phyloP scores from a whole-genome alignment of 2,888 invertebrate species.

The Drosophila mimica region DNA sequence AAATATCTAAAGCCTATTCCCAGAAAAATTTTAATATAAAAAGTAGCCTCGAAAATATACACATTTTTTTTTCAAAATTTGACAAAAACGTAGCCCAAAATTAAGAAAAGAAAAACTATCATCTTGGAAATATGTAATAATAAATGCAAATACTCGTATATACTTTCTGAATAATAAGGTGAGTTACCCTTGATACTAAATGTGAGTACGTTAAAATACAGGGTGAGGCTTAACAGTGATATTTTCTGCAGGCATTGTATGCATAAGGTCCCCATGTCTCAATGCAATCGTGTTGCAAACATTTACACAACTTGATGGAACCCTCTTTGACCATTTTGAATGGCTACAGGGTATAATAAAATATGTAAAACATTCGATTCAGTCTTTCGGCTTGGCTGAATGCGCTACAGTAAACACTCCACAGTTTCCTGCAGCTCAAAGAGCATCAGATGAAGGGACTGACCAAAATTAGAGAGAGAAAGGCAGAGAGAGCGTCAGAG shows the following conservation, averaged over 20 bases:
- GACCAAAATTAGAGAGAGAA: neutral
- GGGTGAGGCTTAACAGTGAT: neutral
- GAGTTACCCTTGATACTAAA: neutral
- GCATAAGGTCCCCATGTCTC: neutral
- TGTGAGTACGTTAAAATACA: too few species aligned
- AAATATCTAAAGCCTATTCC: neutral
- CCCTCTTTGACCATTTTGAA: neutral
- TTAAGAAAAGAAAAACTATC: neutral
- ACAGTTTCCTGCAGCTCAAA: neutral
- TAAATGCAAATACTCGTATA: too few species aligned
- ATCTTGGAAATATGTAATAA: too few species aligned
- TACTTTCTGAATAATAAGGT: neutral
- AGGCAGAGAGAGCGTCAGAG: too few species aligned
- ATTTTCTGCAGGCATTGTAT: too few species aligned
- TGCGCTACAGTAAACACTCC: slow-evolving; percentile 15
- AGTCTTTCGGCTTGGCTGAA: slow-evolving; percentile 20
- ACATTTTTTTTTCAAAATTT: too few species aligned
- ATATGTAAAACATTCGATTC: slow-evolving; percentile 14
- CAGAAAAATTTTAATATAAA: too few species aligned
- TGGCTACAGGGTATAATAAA: slow-evolving; percentile 10
- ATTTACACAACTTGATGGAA: neutral
- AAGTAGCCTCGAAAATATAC: neutral
- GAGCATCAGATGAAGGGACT: slow-evolving; percentile 7
- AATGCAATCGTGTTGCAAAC: neutral
- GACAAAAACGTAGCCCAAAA: neutral